Base-by-base conservation (phyloP, 1,140 invertebrate species). In the Drosophila subpulchrella region DNA sequence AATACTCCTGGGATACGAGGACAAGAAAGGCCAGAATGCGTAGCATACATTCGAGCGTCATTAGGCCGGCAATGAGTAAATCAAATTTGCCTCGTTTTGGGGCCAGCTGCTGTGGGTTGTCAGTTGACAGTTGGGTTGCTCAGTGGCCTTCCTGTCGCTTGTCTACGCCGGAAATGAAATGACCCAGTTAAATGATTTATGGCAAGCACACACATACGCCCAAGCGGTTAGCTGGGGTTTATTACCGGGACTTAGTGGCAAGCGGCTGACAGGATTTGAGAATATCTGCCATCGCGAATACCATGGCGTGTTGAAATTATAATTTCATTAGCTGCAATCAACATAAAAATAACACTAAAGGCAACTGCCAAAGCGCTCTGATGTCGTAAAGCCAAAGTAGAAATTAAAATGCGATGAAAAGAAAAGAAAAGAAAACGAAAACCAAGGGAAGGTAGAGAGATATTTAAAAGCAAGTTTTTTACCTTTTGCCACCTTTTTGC, bases 161-260 rank as follows among this genome's bases (percentile, higher is more conserved):
- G 84, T 88, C 84, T 89, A 53, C 72, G 72, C 32, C 83, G 83
- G 83, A 89, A 88, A 88, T 88, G 84, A 88, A 88, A 88, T 88
- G 84, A 88, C 83, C 83, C 83, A 88, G 83, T 88, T 89, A 88
- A 88, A 88, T 88, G 83, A 88, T 88, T 89, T 88, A 88, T 89
- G 66, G 60, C 60, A 51, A 55, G 66, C 55, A 53, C 46, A 47
- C 63, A 53, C 38, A 56, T 42, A 68, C 17, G 15, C 38, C 48
- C 62, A 15, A 30, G 48, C 41, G 66, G 11, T 27, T 5, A 50
- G 15, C 17, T 55, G 30, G 61, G 44, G 56, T 68, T 55, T 75
- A 72, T 88, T 61, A 59, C 61, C 57, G 32, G 46, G 36, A 42
- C 77, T 80, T 65, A 75, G 61, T 76, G 81, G 81, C 66, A 61